Conservation (phyloP, 2,113 vertebrate species). For the Prinia subflava region DNA sequence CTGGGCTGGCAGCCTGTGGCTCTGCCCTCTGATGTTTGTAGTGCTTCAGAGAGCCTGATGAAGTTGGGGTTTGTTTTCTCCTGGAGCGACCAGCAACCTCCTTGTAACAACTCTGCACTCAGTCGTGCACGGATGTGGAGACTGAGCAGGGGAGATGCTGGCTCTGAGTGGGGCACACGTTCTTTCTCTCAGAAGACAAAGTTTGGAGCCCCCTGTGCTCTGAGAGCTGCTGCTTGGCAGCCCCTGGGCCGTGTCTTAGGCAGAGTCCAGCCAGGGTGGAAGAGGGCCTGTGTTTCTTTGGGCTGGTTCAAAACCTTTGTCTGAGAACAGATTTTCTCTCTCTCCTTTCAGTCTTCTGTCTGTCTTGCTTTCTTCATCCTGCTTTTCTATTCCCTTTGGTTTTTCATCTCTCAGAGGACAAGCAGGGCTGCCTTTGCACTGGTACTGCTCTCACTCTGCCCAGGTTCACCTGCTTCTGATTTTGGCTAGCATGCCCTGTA, state of each 20-base stretch:
- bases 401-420: neutral
- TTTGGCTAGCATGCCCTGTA: neutral
- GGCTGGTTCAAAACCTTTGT: neutral
- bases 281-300: neutral
- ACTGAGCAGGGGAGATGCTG: neutral
- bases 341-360: neutral
- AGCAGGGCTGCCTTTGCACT: neutral
- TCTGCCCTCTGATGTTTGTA: neutral
- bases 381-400: neutral
- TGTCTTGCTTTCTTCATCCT: neutral
- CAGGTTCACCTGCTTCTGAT: neutral
- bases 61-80: neutral
- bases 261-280: neutral
- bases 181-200: neutral
- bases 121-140: neutral
- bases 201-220: neutral
- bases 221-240: neutral
- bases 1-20: neutral
- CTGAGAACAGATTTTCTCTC: accelerated
- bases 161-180: neutral
- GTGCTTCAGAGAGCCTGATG: neutral
- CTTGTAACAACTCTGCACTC: neutral
- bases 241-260: neutral
- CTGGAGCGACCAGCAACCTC: neutral
- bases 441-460: neutral